Conservation (phyloP, 2,797 vertebrate species). For the Hyperoplus immaculatus region DNA sequence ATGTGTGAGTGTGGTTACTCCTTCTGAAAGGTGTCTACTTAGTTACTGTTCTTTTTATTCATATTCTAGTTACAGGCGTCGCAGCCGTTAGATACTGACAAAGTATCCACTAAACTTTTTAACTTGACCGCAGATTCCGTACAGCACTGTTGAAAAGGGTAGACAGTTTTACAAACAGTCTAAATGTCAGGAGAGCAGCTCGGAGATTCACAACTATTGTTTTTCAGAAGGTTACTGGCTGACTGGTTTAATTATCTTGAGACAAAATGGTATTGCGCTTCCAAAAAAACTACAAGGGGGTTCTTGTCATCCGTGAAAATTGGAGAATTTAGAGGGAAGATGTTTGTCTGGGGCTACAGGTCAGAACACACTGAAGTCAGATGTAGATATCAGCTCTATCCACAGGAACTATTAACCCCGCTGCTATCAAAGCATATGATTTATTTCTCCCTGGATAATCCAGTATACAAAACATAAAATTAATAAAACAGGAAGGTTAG, state of each 20-base stretch:
- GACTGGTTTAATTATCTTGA: constrained; percentile 73
- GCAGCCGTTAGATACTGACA: constrained; percentile 7
- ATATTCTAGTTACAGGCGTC: too few relatives aligned
- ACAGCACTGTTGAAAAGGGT: constrained; percentile 43
- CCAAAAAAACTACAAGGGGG: constrained; percentile 48
- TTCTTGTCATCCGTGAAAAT: constrained; percentile 55
- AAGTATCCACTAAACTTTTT: constrained; percentile 24
- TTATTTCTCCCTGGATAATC: too few relatives aligned
- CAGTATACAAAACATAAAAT: background rate
- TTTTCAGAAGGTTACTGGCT: constrained; percentile 69
- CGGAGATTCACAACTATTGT: constrained; percentile 51
- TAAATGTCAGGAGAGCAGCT: constrained; percentile 69
- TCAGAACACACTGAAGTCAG: constrained; percentile 18
- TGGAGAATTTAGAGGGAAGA: constrained; percentile 36
- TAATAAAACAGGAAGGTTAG: background rate
- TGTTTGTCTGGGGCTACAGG: background rate
- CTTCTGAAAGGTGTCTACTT: background rate
- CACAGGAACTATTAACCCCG: constrained; percentile 10
- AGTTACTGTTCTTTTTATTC: constrained; percentile 6
- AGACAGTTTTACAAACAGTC: constrained; percentile 61
- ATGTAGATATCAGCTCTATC: constrained; percentile 9
- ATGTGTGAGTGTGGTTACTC: background rate
- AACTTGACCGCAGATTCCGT: constrained; percentile 28
- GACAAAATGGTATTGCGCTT: constrained; percentile 63
- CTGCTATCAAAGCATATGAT: background rate